Evolutionary conservation across 1,140 invertebrate genomes (phyloP), one percentile per base, ranked within the genome.

Genomic region (Chionoecetes opilio): DNA sequence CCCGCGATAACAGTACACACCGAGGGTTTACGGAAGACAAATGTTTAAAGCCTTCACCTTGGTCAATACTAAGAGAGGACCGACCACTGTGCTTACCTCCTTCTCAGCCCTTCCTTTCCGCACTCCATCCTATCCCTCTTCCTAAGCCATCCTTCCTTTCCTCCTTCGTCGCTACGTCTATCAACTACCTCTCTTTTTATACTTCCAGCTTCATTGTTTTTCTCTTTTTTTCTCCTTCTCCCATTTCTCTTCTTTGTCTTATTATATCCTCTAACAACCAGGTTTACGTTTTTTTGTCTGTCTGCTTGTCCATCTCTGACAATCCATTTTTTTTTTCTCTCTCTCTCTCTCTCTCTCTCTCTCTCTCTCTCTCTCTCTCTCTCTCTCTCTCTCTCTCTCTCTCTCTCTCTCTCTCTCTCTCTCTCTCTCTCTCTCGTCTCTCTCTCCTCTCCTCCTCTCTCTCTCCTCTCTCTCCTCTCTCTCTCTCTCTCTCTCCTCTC

Each of bases 1-100:
- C 32, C 86, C 88, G 88, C 53, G 88, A 53, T 90, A 90, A 90
- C 34, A 90, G 88, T n/a, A 90, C 88, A 90, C 88, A 90, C 88
- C n/a, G 32, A 31, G 88, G n/a, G 88, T n/a, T 35, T 46, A 53
- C 88, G 38, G 53, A n/a, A 29, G 88, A 41, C 41, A 46, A 90
- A 90, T 90, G 53, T 90, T 90, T 90, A 53, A 90, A 90, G 53
- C 88, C 38, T 53, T 53, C 41, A 11, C 88, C 88, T 31, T 31
- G 38, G 38, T 90, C 88, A 90, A 90, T 21, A 90, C 38, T 21
- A 29, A 11, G 88, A 38, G 88, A 38, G 41, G 53, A 35, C 88
- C 38, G 35, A 34, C 84, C 84, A 26, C 84, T 86, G 29, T 34
- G 32, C 2, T 88, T 37, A 17, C 35, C 37, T 37, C 34, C 38